Percentiles rank a stretch among this genome's conserved stretches.
phyloP scores from a whole-genome alignment of 30 jellyfish, hydroid and myxozoan species.

The Cassiopea andromeda region DNA sequence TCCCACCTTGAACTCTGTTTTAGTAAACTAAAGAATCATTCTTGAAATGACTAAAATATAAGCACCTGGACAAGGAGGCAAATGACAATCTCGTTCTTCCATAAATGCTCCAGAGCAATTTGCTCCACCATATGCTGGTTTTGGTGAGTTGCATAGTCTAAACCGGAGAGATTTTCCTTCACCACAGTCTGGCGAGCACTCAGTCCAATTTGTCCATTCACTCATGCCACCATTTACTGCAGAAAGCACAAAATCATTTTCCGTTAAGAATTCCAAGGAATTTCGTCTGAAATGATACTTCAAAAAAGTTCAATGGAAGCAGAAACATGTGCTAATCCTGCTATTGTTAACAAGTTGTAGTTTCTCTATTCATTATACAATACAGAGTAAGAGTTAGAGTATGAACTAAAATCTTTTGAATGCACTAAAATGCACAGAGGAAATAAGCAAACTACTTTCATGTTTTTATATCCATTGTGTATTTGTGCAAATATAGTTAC shows the following conservation, averaged over 20 bases:
- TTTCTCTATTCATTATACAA: no score
- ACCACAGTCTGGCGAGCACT: constrained; percentile 76
- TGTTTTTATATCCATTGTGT: no score
- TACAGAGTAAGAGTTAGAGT: no score
- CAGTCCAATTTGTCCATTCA: constrained; percentile 83
- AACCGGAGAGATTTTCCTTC: constrained; percentile 61
- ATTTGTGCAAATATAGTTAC: no score
- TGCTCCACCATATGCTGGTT: constrained; percentile 83
- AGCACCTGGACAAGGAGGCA: constrained; percentile 70
- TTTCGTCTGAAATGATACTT: not conserved
- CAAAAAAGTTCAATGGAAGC: no score
- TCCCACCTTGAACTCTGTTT: not conserved
- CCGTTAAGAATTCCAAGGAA: not conserved
- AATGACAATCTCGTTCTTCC: constrained; percentile 61
- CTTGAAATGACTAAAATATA: no score
- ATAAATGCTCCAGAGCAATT: constrained; percentile 66
- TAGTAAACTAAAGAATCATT: not conserved
- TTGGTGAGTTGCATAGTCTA: constrained; percentile 77
- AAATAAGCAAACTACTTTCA: no score
- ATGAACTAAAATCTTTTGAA: no score
- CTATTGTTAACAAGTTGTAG: no score
- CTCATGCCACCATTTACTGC: constrained; percentile 82
- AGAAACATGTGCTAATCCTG: no score
- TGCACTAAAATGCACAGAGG: no score
- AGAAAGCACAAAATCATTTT: not conserved